Conservation (phyloP, 1,140 invertebrate species). For the Lasaia peninsularis region DNA sequence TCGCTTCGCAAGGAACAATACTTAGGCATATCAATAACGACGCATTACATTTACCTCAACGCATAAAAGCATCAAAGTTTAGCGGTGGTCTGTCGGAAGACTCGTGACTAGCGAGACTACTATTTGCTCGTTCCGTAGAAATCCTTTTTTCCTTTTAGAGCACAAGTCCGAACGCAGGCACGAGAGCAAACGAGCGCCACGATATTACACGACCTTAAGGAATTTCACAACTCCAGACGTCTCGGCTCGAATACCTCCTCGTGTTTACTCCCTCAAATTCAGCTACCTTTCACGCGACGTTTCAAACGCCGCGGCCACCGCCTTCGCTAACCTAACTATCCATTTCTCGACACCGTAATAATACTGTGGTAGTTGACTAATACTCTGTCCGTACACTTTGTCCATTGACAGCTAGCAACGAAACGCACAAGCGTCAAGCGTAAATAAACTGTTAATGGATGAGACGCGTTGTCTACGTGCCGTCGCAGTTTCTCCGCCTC, state of each 20-base stretch:
- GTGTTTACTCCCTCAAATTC: conserved; percentile 70
- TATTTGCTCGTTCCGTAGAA: conserved; percentile 71
- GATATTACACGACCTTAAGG: conserved; percentile 71
- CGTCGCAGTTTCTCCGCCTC: conserved; percentile 65
- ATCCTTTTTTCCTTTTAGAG: conserved; percentile 72
- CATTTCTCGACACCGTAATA: conserved; percentile 75
- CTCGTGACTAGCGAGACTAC: conserved; percentile 71
- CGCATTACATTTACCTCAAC: conserved; percentile 29
- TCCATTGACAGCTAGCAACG: conserved; percentile 70
- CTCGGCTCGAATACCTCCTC: conserved; percentile 55
- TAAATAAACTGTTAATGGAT: conserved; percentile 60
- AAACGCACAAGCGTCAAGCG: conserved; percentile 71
- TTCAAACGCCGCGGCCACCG: conserved; percentile 60
- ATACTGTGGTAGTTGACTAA: conserved; percentile 77
- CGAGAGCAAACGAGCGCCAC: conserved; percentile 69
- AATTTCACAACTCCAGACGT: conserved; percentile 71
- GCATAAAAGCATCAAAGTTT: conserved; percentile 43
- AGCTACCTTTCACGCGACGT: conserved; percentile 69
- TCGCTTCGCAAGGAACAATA: conserved; percentile 35
- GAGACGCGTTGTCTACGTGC: conserved; percentile 51
- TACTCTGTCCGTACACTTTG: conserved; percentile 73
- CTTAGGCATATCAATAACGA: conserved; percentile 22
- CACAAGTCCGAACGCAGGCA: conserved; percentile 60
- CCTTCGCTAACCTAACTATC: conserved; percentile 68
- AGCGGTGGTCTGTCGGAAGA: conserved; percentile 69